Evolutionary conservation across 2,888 invertebrate species (phyloP).

Genomic region (Agriopis aurantiaria): DNA sequence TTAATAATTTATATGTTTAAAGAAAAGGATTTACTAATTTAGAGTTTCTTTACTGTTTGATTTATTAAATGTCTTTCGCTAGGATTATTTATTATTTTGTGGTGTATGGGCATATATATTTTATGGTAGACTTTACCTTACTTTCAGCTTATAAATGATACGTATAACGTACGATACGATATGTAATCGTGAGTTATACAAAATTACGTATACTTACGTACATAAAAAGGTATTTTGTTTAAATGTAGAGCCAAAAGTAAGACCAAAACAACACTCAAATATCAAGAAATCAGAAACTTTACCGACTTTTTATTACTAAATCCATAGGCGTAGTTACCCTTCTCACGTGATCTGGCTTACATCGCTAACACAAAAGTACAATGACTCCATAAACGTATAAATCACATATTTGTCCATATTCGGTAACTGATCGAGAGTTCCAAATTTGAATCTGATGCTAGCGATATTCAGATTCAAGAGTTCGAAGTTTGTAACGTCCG

Average conservation of each 20-base stretch:
- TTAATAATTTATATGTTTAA: too few relatives aligned
- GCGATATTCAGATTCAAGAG: slow-evolving; percentile 35
- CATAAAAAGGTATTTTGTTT: slow-evolving; percentile 27
- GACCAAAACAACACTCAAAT: slow-evolving; percentile 43
- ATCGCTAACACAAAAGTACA: slow-evolving; percentile 70
- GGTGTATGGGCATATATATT: too few relatives aligned
- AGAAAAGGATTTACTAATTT: too few relatives aligned
- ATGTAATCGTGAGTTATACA: neutral
- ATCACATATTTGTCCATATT: slow-evolving; percentile 59
- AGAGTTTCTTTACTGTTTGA: too few relatives aligned
- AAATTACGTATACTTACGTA: slow-evolving; percentile 3
- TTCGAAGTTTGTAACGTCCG: slow-evolving; percentile 30
- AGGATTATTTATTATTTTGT: too few relatives aligned
- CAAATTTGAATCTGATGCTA: neutral
- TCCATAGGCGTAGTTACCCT: slow-evolving; percentile 81
- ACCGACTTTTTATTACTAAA: slow-evolving; percentile 85
- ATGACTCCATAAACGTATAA: slow-evolving; percentile 51
- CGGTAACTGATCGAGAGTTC: slow-evolving; percentile 32
- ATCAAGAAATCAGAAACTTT: slow-evolving; percentile 70
- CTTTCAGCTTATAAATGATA: too few relatives aligned
- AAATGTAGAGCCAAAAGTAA: slow-evolving; percentile 24
- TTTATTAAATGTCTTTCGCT: too few relatives aligned
- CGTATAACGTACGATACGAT: too few relatives aligned
- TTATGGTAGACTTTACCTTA: too few relatives aligned
- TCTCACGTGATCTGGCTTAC: slow-evolving; percentile 70